Evolutionary conservation across 2,888 invertebrate genomes (phyloP).

Genomic region (Gisinianus flammeolus): DNA sequence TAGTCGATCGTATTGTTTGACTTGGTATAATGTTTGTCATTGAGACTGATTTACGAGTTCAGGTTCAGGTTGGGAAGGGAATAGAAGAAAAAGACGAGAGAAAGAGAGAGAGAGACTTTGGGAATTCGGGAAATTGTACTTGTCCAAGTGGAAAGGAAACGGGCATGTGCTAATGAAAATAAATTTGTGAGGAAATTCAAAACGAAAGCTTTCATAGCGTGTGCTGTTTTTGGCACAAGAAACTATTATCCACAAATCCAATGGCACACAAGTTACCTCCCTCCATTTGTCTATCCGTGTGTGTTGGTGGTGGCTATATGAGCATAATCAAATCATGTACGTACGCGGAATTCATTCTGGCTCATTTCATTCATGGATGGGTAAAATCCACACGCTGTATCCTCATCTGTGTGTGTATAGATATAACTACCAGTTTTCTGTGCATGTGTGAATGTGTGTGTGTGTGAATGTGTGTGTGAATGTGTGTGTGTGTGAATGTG

Average conservation of each 20-base stretch:
- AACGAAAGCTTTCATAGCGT: not conserved
- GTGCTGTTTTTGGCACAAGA: not conserved
- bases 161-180: slow-evolving; percentile 27
- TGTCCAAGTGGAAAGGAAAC: slow-evolving; percentile 11
- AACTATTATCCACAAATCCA: not conserved
- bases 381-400: slow-evolving; percentile 2
- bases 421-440: no score
- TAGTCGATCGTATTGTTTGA: not conserved
- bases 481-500: no score
- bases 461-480: no score
- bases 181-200: slow-evolving; percentile 11
- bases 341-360: slow-evolving; percentile 28
- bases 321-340: not conserved
- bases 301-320: not conserved
- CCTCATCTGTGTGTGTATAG: no score
- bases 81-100: not conserved
- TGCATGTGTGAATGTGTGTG: no score
- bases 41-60: not conserved
- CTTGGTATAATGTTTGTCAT: not conserved
- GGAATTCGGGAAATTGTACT: not conserved
- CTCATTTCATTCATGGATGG: slow-evolving; percentile 39
- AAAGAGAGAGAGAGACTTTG: not conserved
- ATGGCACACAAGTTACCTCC: not conserved
- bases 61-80: not conserved
- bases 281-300: not conserved